Base-by-base conservation (phyloP, 2,113 vertebrate genomes). In the Triplophysa tibetana region DNA sequence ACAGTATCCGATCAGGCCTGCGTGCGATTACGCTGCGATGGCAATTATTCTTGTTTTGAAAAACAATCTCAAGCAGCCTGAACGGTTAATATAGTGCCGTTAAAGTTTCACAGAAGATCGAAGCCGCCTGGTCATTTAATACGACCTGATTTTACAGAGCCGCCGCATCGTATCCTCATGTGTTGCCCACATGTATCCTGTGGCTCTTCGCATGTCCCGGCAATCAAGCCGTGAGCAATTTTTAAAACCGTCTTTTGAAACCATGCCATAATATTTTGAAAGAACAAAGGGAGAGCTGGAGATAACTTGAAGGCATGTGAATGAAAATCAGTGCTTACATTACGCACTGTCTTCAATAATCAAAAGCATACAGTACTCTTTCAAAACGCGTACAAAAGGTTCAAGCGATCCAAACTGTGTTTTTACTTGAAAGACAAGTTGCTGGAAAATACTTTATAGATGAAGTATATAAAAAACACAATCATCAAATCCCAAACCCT, bases 131-230 rank as follows among this genome's bases (percentile, higher is more conserved):
- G 84, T 83, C 80, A 82, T 81, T 79, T 86, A 84, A 88, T 88
- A 84, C 84, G 81, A 85, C 43, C 61, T 52, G 66, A 58, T 70
- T 82, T 70, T 63, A 73, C 56, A 77, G 65, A 67, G 13, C 64
- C 79, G 63, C 24, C 38, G 61, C 77, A 60, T 78, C 9, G 17
- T 38, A 66, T 79, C 21, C 26, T 85, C 88, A 91, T 87, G 85
- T 91, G 90, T 79, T 61, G 78, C 64, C 85, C 92, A 90, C 85
- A 90, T 92, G 90, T 87, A 56, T 87, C 60, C 70, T 84, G 79
- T 85, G 83, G 62, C 66, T 80, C 84, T 80, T 85, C 77, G 38
- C 64, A 38, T 76, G 83, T 84, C 70, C 74, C 79, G 83, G 85
- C 87, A 87, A 81, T 84, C 77, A 81, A 23, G 38, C 56, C 4